Percentiles rank a stretch among this genome's conserved stretches.
These are phyloP conservation scores for Syngnathus rostellatus DNA, from an alignment of 2,797 vertebrate genomes.

Conservation along the genomic window DNA sequence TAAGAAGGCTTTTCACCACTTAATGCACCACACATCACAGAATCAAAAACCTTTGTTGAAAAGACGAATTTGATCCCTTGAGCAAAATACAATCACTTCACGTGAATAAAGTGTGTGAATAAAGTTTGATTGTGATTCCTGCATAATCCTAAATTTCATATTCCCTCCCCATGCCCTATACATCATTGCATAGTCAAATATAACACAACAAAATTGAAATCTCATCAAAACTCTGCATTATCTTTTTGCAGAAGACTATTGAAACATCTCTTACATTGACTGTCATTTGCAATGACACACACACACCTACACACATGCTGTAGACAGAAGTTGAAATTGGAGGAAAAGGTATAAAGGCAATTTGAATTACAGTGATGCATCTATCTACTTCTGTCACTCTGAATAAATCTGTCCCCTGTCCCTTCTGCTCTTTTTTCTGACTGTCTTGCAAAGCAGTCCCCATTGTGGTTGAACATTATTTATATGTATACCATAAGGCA, in stretches of 20 bases:
- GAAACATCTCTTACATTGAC: background rate
- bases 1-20: background rate
- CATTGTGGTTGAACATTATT: constrained; percentile 64
- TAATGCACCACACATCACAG: background rate
- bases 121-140: background rate
- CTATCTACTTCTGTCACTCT: constrained; percentile 48
- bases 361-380: constrained; percentile 62
- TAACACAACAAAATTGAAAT: background rate
- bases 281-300: background rate
- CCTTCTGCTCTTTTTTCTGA: constrained; percentile 52
- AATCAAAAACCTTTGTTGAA: background rate
- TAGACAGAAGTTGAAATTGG: constrained; percentile 15
- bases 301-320: background rate
- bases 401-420: constrained; percentile 43
- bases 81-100: background rate
- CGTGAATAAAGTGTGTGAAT: background rate
- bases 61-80: background rate
- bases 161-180: too few species aligned
- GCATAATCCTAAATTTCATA: too few species aligned
- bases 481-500: constrained; percentile 61
- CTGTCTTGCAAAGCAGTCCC: constrained; percentile 59
- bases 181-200: too few species aligned
- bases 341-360: constrained; percentile 56
- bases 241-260: background rate
- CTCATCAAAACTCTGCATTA: background rate